Evolutionary conservation across 2,888 invertebrate species (phyloP).

Genomic region (Xylophagus ater): DNA sequence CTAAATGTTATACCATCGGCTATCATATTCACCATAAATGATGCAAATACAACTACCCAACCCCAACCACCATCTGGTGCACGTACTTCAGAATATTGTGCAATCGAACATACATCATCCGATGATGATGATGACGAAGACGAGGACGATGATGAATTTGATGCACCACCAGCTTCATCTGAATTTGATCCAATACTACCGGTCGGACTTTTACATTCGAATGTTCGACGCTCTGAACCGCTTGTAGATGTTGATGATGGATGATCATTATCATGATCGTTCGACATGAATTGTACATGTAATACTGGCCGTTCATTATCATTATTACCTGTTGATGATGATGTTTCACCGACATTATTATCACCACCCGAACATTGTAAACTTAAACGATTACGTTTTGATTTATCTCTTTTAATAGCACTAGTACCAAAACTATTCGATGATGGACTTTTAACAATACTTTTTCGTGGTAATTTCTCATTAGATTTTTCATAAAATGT

Average conservation of each 20-base stretch:
- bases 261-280: neutral
- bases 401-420: too few relatives aligned
- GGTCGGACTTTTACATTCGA: conserved; percentile 19
- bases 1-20: conserved; percentile 89
- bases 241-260: neutral
- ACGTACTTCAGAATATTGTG: conserved; percentile 52
- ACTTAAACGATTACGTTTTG: neutral
- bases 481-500: neutral
- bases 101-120: conserved; percentile 51
- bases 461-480: conserved; percentile 17
- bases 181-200: conserved; percentile 6
- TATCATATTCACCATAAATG: conserved; percentile 81
- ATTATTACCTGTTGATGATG: conserved; percentile 7
- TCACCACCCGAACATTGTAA: conserved; percentile 2
- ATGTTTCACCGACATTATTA: conserved; percentile 1
- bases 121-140: conserved; percentile 42
- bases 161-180: conserved; percentile 18
- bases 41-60: conserved; percentile 82
- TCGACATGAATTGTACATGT: conserved; percentile 45
- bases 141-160: conserved; percentile 40
- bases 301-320: conserved; percentile 37
- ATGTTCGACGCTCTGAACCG: neutral
- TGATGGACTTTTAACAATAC: conserved; percentile 24
- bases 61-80: conserved; percentile 88
- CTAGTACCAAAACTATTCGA: conserved; percentile 20